Percentiles rank a stretch among this genome's conserved stretches.
Conservation (phyloP, 2,888 invertebrate genomes). For the Drosophila kuntzei region DNA sequence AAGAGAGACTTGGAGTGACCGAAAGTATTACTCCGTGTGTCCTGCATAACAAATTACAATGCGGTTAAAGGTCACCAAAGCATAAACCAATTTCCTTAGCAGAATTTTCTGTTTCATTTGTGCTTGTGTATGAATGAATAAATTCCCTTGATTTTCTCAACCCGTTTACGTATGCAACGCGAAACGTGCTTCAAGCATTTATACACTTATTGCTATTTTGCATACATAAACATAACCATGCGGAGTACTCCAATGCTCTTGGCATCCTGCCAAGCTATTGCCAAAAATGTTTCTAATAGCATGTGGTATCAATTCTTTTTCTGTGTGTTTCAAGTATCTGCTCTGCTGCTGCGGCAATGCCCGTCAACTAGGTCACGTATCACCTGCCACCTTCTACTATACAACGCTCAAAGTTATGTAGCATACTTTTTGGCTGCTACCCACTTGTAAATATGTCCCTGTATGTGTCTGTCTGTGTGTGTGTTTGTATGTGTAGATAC, state of each 20-base stretch:
- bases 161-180: slow-evolving; percentile 32
- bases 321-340: slow-evolving; percentile 29
- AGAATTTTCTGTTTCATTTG: slow-evolving; percentile 54
- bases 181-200: slow-evolving; percentile 52
- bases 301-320: slow-evolving; percentile 49
- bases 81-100: slow-evolving; percentile 43
- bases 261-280: slow-evolving; percentile 27
- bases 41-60: slow-evolving; percentile 45
- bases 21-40: slow-evolving; percentile 11
- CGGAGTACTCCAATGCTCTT: neutral
- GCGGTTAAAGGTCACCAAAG: slow-evolving; percentile 43
- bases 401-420: slow-evolving; percentile 51
- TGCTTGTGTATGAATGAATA: slow-evolving; percentile 22
- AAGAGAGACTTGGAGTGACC: neutral
- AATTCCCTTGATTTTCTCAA: slow-evolving; percentile 41
- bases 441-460: neutral
- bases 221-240: slow-evolving; percentile 61
- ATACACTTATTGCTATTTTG: slow-evolving; percentile 74
- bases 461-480: slow-evolving; percentile 7
- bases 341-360: slow-evolving; percentile 44
- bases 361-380: slow-evolving; percentile 75
- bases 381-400: slow-evolving; percentile 4
- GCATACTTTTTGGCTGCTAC: slow-evolving; percentile 63
- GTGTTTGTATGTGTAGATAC: slow-evolving; percentile 36
- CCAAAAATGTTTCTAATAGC: slow-evolving; percentile 17